phyloP scores from a whole-genome alignment of 1,140 invertebrate species.

The Achroia grisella region DNA sequence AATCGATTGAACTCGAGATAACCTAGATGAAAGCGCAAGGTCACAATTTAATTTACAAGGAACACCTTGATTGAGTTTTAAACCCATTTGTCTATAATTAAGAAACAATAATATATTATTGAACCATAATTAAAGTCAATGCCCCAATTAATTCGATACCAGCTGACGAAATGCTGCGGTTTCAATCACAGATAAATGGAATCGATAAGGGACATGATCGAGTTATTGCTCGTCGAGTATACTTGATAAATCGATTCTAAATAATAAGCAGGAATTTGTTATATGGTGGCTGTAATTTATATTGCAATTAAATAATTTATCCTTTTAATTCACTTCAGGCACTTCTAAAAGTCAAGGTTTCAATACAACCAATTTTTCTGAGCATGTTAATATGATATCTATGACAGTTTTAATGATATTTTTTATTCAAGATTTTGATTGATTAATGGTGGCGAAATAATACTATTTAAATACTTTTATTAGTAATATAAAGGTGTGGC shows the following conservation, averaged over 20 bases:
- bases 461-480: too few species aligned
- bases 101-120: constrained; percentile 4
- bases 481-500: too few species aligned
- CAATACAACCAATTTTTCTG: too few species aligned
- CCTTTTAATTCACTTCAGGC: too few species aligned
- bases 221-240: background rate
- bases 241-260: background rate
- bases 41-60: constrained; percentile 3
- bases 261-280: background rate
- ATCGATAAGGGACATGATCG: constrained; percentile 32
- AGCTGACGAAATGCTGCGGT: constrained; percentile 41
- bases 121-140: constrained; percentile 38
- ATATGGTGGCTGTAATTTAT: background rate
- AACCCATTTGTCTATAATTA: constrained; percentile 8
- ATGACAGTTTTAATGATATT: background rate
- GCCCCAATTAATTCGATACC: constrained; percentile 48
- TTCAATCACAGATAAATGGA: constrained; percentile 38
- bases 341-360: too few species aligned
- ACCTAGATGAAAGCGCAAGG: constrained; percentile 7
- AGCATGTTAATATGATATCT: background rate
- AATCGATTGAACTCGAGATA: constrained; percentile 11
- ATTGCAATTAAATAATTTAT: too few species aligned
- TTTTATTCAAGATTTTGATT: too few species aligned
- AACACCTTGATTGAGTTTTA: constrained; percentile 5
- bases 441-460: too few species aligned